phyloP scores from a whole-genome alignment of 2,113 vertebrate species.

The Mesembrinibis cayennensis region DNA sequence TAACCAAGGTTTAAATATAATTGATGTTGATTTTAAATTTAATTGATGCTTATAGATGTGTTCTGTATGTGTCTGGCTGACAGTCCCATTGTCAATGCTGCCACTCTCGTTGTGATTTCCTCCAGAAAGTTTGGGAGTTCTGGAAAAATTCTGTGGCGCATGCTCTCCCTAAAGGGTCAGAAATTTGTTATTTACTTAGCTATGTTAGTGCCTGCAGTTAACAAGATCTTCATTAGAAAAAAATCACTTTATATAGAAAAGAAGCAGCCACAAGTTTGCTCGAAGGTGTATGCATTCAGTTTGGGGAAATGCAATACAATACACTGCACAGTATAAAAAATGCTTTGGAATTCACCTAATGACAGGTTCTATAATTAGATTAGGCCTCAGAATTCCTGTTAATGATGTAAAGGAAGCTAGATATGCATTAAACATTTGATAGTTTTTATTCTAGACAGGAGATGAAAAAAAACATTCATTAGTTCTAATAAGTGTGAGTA shows the following conservation, averaged over 20 bases:
- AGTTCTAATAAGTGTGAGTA: neutral
- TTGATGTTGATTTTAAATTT: neutral
- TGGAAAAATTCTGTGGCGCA: neutral
- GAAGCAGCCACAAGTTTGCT: neutral
- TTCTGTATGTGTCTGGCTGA: neutral
- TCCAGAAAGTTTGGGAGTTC: neutral
- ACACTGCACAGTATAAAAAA: neutral
- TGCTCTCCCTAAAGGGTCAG: neutral
- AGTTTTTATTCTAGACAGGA: constrained; percentile 8
- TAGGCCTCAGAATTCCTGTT: neutral
- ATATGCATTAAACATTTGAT: neutral
- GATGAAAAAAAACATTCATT: neutral
- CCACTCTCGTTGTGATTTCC: neutral
- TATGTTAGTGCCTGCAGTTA: neutral
- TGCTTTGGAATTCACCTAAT: neutral
- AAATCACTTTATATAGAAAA: neutral
- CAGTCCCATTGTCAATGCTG: neutral
- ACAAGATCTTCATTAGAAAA: neutral
- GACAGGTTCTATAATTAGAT: neutral
- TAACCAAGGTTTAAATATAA: neutral
- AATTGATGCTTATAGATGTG: neutral
- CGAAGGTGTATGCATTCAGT: neutral
- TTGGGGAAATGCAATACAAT: neutral
- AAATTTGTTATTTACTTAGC: neutral
- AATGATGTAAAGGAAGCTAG: constrained; percentile 20